Percentiles rank a stretch among this genome's conserved stretches.
Conservation (phyloP, 2,113 vertebrate genomes). For the Oenanthe melanoleuca region DNA sequence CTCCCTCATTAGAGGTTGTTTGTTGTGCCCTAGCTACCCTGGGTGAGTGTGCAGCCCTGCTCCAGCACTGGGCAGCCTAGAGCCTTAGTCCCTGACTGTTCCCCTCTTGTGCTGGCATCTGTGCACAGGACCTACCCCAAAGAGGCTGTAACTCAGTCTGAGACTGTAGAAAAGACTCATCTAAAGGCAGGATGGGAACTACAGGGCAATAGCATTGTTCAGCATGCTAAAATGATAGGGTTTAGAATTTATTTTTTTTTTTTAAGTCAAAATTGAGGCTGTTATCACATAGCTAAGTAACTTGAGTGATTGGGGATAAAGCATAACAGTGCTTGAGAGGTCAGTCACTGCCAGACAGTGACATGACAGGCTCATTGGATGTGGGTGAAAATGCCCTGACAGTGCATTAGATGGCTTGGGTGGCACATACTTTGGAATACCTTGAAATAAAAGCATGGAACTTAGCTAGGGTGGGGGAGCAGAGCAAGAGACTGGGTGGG, state of each 20-base stretch:
- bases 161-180: not conserved
- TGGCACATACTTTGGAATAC: not conserved
- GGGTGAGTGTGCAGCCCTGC: not conserved
- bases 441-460: not conserved
- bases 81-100: not conserved
- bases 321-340: not conserved
- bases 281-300: not conserved
- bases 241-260: not conserved
- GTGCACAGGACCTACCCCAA: not conserved
- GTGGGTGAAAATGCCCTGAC: not conserved
- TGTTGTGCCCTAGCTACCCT: not conserved
- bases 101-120: not conserved
- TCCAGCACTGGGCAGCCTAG: not conserved
- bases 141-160: not conserved
- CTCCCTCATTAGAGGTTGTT: not conserved
- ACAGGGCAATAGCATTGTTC: not conserved
- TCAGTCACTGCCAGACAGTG: not conserved
- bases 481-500: not conserved
- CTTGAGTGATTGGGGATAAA: not conserved
- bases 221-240: fast-evolving
- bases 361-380: fast-evolving
- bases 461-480: not conserved
- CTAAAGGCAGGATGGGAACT: not conserved
- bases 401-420: not conserved
- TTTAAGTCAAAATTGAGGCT: not conserved